Evolutionary conservation across 64 coral and sea anemone genomes (phyloP).

Genomic region (Actinia tenebrosa): DNA sequence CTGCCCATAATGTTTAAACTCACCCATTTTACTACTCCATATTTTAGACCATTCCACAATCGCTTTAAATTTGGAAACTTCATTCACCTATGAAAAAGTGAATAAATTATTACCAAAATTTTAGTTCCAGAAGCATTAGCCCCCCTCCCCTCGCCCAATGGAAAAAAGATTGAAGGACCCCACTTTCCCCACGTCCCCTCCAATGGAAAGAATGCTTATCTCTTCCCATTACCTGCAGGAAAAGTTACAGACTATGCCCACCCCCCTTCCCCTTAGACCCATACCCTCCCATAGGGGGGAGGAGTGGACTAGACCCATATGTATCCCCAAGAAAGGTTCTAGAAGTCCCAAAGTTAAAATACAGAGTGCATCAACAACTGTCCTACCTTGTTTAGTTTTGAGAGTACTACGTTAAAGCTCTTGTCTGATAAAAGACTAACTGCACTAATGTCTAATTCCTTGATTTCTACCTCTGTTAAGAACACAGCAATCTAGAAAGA

Average conservation of each 20-base stretch:
- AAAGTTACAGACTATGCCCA: too few relatives aligned
- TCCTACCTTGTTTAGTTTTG: background rate
- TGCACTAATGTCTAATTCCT: background rate
- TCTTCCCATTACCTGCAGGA: too few relatives aligned
- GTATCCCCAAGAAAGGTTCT: too few relatives aligned
- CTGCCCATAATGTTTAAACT: background rate
- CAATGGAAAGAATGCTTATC: too few relatives aligned
- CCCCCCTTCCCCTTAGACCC: too few relatives aligned
- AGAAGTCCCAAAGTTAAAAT: background rate
- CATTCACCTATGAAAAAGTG: background rate
- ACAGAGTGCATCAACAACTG: background rate
- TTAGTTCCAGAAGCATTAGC: too few relatives aligned
- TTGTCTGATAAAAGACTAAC: background rate
- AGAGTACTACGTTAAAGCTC: conserved; percentile 1
- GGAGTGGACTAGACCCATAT: too few relatives aligned
- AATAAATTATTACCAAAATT: too few relatives aligned
- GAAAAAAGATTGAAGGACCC: too few relatives aligned
- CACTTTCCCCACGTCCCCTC: too few relatives aligned
- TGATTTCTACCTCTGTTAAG: background rate
- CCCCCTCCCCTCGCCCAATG: too few relatives aligned
- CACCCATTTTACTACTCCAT: background rate
- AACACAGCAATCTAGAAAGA: conserved; percentile 8
- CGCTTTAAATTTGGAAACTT: conserved; percentile 12
- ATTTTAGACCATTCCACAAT: conserved; percentile 14
- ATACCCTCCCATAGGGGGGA: too few relatives aligned